Percentiles rank a stretch among this genome's conserved stretches.
These are phyloP conservation scores for Ursus arctos DNA, from an alignment of 2,113 vertebrate genomes.

Conservation along the genomic window DNA sequence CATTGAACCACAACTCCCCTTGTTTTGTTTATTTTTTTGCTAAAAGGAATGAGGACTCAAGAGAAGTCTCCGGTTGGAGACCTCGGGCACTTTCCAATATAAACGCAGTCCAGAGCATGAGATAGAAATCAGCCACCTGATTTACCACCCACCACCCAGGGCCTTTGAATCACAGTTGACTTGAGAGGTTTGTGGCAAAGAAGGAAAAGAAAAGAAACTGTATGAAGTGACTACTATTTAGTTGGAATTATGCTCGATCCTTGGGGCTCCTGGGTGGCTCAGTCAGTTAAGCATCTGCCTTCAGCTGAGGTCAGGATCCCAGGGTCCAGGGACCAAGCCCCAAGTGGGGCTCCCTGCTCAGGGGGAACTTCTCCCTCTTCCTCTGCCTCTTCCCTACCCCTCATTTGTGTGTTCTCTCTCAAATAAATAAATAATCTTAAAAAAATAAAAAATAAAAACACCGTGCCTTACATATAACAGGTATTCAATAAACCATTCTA, in stretches of 20 bases:
- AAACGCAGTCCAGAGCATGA: not conserved
- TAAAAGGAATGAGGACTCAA: not conserved
- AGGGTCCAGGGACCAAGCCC: not conserved
- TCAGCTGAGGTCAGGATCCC: not conserved
- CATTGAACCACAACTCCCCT: not conserved
- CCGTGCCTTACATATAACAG: not conserved
- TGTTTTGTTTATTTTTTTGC: not conserved
- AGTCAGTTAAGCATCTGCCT: not conserved
- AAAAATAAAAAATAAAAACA: not conserved
- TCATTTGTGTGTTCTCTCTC: not conserved
- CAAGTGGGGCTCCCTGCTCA: not conserved
- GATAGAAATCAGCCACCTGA: not conserved
- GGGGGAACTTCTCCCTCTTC: not conserved
- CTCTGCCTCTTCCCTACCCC: not conserved
- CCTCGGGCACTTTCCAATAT: not conserved
- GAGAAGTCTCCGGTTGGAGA: not conserved
- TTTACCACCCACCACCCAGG: not conserved
- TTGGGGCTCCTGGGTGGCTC: not conserved
- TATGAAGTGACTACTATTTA: not conserved
- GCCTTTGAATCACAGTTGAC: not conserved
- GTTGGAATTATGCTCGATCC: not conserved
- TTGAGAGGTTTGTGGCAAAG: not conserved
- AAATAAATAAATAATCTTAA: not conserved
- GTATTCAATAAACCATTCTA: not conserved
- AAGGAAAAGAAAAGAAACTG: not conserved